Evolutionary conservation across 2,797 vertebrate species (phyloP).

Genomic region (Lates japonicus): DNA sequence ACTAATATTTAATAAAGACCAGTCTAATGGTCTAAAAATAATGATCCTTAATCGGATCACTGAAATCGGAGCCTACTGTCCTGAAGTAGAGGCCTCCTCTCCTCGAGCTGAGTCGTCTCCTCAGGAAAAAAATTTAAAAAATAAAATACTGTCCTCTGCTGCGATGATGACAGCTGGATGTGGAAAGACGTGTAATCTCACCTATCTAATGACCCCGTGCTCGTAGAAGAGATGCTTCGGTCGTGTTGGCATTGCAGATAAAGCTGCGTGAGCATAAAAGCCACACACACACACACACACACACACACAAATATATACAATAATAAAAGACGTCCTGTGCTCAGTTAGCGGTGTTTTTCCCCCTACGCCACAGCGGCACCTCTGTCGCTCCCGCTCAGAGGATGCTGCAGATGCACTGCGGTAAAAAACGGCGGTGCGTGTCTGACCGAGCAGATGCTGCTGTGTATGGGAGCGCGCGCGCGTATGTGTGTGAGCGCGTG

Average conservation of each 20-base stretch:
- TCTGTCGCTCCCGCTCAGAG: slow-evolving; percentile 41
- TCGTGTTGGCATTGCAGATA: slow-evolving; percentile 59
- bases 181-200: slow-evolving; percentile 39
- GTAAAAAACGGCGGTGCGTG: slow-evolving; percentile 65
- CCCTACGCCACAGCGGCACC: slow-evolving; percentile 64
- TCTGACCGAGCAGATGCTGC: slow-evolving; percentile 14
- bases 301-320: neutral
- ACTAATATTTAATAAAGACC: slow-evolving; percentile 30
- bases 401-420: slow-evolving; percentile 82
- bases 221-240: slow-evolving; percentile 45
- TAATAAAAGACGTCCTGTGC: slow-evolving; percentile 17
- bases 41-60: slow-evolving; percentile 32
- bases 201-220: slow-evolving; percentile 60
- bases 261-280: slow-evolving; percentile 32
- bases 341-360: neutral
- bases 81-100: slow-evolving; percentile 55
- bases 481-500: neutral
- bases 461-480: no score
- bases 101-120: slow-evolving; percentile 22
- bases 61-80: slow-evolving; percentile 56
- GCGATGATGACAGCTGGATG: slow-evolving; percentile 53
- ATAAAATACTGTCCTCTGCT: slow-evolving; percentile 28
- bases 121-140: neutral
- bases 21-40: slow-evolving; percentile 9
- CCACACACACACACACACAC: neutral